Conservation (phyloP, 2,888 invertebrate genomes). For the Balanococcus diminutus region DNA sequence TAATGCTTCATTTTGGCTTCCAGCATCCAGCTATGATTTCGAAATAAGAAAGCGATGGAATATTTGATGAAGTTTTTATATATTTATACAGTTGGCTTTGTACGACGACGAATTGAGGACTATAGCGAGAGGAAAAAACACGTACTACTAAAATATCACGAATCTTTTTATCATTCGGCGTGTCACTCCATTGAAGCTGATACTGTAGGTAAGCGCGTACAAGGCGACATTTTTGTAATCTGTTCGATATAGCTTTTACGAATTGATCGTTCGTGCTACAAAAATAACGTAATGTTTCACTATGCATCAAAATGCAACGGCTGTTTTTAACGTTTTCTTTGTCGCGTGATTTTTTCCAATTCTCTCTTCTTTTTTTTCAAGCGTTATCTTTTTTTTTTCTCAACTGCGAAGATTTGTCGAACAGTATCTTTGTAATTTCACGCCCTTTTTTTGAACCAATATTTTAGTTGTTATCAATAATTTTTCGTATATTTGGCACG, state of each 20-base stretch:
- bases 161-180: constrained; percentile 5
- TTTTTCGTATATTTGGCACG: neutral
- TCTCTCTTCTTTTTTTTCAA: neutral
- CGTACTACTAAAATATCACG: neutral
- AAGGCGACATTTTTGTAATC: constrained; percentile 13
- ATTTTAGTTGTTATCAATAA: neutral
- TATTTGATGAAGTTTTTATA: neutral
- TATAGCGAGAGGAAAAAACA: neutral
- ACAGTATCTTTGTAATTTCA: neutral
- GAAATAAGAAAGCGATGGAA: neutral
- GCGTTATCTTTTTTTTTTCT: neutral
- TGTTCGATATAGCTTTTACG: constrained; percentile 18
- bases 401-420: neutral
- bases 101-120: neutral
- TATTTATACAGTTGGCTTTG: neutral
- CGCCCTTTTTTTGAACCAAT: neutral
- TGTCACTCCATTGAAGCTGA: constrained; percentile 6
- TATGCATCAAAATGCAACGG: constrained; percentile 26
- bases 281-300: constrained; percentile 6
- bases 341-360: neutral
- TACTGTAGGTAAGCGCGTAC: neutral
- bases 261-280: constrained; percentile 31
- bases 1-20: neutral
- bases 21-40: neutral
- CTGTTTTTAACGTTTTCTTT: constrained; percentile 27